These are phyloP conservation scores for Oreochromis tanganicae DNA, from an alignment of 2,113 vertebrate species.

Conservation along the genomic window DNA sequence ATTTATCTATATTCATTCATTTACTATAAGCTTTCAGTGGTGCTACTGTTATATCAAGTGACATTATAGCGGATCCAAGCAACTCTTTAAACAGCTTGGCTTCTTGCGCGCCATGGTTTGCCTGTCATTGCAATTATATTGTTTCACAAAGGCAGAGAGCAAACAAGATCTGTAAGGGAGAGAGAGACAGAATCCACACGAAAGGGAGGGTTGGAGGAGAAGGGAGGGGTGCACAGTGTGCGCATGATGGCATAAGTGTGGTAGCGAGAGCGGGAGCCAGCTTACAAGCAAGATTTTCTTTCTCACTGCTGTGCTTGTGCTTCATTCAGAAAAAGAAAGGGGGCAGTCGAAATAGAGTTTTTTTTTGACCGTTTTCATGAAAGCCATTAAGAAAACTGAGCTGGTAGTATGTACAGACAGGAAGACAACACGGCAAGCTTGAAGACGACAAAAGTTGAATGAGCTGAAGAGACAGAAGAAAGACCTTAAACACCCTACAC, in stretches of 20 bases:
- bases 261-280: slow-evolving; percentile 27
- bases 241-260: slow-evolving; percentile 52
- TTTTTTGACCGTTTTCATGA: slow-evolving; percentile 21
- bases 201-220: slow-evolving; percentile 50
- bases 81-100: slow-evolving; percentile 51
- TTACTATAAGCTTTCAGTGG: neutral
- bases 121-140: slow-evolving; percentile 52
- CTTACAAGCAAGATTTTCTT: slow-evolving; percentile 30
- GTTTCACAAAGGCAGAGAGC: slow-evolving; percentile 30
- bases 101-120: slow-evolving; percentile 18
- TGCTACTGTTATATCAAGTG: slow-evolving; percentile 8
- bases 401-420: neutral
- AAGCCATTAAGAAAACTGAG: slow-evolving; percentile 11
- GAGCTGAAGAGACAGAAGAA: slow-evolving; percentile 3
- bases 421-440: neutral
- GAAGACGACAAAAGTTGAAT: slow-evolving; percentile 24
- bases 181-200: slow-evolving; percentile 28
- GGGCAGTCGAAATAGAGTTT: slow-evolving; percentile 42
- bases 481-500: neutral
- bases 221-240: slow-evolving; percentile 55
- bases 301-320: slow-evolving; percentile 42
- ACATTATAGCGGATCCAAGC: slow-evolving; percentile 1
- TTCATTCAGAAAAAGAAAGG: slow-evolving; percentile 76
- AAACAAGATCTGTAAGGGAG: slow-evolving; percentile 35
- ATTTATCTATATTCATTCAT: neutral